phyloP scores from a whole-genome alignment of 2,888 invertebrate species.

The Harpalus rubripes region DNA sequence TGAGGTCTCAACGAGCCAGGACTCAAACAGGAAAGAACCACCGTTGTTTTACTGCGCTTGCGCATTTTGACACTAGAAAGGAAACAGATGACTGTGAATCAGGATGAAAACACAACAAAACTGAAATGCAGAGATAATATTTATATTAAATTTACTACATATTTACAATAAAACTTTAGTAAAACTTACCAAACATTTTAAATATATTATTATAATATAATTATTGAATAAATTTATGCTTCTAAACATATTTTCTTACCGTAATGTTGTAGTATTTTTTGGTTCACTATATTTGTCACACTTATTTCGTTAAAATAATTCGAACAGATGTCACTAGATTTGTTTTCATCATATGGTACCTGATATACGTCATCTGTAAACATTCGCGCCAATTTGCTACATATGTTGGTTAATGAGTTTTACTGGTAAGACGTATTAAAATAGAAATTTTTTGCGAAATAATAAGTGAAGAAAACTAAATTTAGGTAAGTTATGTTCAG shows the following conservation, averaged over 20 bases:
- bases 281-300: not conserved
- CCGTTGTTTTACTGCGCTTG: constrained; percentile 14
- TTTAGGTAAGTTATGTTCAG: constrained; percentile 10
- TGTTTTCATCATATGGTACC: constrained; percentile 33
- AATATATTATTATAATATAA: not conserved
- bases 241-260: not conserved
- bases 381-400: constrained; percentile 62
- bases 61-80: not conserved
- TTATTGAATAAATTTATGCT: not conserved
- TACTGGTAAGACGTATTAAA: not conserved
- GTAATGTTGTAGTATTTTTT: not conserved
- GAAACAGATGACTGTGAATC: not conserved
- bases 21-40: constrained; percentile 24
- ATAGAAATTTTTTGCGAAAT: not conserved
- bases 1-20: constrained; percentile 2
- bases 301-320: not conserved
- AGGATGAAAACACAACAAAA: constrained; percentile 32
- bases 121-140: not conserved
- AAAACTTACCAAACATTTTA: not conserved
- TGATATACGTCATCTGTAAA: constrained; percentile 54
- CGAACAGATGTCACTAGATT: constrained; percentile 37
- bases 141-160: not conserved
- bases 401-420: constrained; percentile 46
- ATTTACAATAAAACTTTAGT: not conserved
- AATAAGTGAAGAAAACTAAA: constrained; percentile 8